A percentile compares a stretch with the other conserved stretches of the same genome.
These are phyloP conservation scores for Steinernema scapterisci DNA, from an alignment of 2,888 invertebrate species.

Conservation along the genomic window DNA sequence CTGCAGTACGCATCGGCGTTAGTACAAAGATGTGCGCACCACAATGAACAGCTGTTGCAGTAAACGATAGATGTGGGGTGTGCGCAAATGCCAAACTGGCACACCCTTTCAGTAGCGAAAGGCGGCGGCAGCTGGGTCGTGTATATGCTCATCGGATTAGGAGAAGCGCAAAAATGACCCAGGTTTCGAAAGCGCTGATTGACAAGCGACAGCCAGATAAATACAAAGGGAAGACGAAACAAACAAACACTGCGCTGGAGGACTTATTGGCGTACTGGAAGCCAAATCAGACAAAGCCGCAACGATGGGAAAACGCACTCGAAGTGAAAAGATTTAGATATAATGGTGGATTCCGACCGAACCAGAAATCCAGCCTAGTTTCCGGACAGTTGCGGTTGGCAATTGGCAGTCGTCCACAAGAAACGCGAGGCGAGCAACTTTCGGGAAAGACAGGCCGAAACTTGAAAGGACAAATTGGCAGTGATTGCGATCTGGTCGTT, in stretches of 20 bases:
- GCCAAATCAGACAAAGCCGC: too few species aligned
- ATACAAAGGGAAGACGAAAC: neutral
- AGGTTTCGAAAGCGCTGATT: neutral
- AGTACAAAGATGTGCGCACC: constrained; percentile 4
- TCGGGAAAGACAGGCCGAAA: neutral
- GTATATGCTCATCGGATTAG: constrained; percentile 24
- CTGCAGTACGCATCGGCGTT: too few species aligned
- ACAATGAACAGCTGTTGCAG: constrained; percentile 12
- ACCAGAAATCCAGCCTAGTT: too few species aligned
- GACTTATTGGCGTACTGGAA: too few species aligned
- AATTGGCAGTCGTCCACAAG: neutral
- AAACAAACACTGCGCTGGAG: neutral
- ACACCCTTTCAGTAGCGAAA: neutral
- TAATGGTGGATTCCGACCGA: too few species aligned
- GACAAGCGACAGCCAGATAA: neutral
- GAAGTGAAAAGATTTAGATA: too few species aligned
- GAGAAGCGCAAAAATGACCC: constrained; percentile 8
- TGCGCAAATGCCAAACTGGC: constrained; percentile 21
- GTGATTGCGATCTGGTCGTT: constrained; percentile 19
- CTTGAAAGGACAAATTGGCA: constrained; percentile 19
- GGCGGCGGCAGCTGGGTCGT: neutral
- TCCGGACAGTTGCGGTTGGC: too few species aligned
- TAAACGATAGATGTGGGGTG: neutral
- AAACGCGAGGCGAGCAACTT: too few species aligned
- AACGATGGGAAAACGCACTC: too few species aligned